Conservation (phyloP, 2,888 invertebrate species). For the Seladonia tumulorum region DNA sequence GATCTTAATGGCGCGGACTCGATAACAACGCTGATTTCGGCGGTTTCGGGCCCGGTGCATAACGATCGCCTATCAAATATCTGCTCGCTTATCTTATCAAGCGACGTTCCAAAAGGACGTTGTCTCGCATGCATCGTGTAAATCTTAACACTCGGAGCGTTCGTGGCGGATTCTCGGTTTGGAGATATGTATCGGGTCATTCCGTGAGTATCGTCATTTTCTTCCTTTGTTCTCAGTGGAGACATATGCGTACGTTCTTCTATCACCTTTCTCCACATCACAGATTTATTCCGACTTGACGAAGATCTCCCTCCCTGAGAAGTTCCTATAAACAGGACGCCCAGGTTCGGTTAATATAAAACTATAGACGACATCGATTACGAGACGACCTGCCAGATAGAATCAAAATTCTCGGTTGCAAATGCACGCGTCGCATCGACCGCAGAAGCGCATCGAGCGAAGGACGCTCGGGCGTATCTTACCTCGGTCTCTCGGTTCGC, state of each 20-base stretch:
- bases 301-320: too few species aligned
- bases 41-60: neutral
- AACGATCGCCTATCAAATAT: conserved; percentile 2
- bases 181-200: neutral
- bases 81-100: conserved; percentile 8
- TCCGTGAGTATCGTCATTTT: neutral
- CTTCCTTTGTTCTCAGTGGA: neutral
- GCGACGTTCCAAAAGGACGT: neutral
- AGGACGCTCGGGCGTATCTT: conserved; percentile 4
- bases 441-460: neutral
- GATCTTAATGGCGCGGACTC: neutral
- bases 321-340: neutral
- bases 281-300: too few species aligned
- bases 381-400: neutral
- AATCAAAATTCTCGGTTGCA: neutral
- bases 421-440: neutral
- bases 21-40: neutral
- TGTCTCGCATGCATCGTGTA: conserved; percentile 1
- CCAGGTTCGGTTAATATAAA: neutral
- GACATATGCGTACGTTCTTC: neutral
- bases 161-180: neutral
- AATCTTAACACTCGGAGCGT: neutral
- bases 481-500: conserved; percentile 38
- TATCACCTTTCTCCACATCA: neutral
- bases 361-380: too few species aligned